Conservation (phyloP, 2,797 vertebrate genomes). For the Sebastes vulpes region DNA sequence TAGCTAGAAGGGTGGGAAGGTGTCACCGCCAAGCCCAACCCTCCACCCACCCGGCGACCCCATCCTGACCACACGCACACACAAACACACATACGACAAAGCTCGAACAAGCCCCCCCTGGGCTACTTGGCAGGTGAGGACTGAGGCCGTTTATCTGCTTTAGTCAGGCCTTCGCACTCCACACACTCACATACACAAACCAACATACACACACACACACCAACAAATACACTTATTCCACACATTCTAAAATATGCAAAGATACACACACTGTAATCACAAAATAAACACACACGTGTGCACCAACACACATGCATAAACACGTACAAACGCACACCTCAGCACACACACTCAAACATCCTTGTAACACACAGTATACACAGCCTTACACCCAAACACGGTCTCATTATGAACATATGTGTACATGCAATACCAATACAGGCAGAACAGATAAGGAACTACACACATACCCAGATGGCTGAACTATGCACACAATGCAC, state of each 20-base stretch:
- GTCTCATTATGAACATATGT: background rate
- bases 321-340: background rate
- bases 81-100: background rate
- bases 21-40: conserved; percentile 40
- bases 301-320: background rate
- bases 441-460: background rate
- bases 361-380: background rate
- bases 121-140: conserved; percentile 38
- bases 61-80: conserved; percentile 1
- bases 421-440: background rate
- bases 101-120: background rate
- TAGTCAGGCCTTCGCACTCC: conserved; percentile 27
- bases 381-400: background rate
- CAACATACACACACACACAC: background rate
- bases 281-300: background rate
- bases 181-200: background rate
- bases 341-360: background rate
- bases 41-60: conserved; percentile 1
- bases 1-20: conserved; percentile 35
- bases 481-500: conserved; percentile 1
- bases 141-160: conserved; percentile 58
- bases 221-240: background rate
- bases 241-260: conserved; percentile 1
- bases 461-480: conserved; percentile 6
- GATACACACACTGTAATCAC: background rate